Percentiles rank a stretch among this genome's conserved stretches.
Evolutionary conservation across 2,888 invertebrate genomes (phyloP).

Genomic region (Ypsolopha scabrella): DNA sequence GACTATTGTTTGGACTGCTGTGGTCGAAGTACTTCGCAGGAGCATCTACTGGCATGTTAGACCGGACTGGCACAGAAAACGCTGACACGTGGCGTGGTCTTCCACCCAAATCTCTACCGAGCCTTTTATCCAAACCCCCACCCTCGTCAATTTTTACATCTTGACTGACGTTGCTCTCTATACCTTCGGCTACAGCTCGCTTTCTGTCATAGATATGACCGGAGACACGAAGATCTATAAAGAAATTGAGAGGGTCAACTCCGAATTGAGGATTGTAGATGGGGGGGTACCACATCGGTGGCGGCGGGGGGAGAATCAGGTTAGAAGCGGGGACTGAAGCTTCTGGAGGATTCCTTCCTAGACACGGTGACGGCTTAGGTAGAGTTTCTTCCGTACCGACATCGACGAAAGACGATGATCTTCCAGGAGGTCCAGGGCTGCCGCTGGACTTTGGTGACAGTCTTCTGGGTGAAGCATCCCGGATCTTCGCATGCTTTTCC

Average conservation of each 20-base stretch:
- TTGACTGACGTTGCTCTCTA: conserved; percentile 32
- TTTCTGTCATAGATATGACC: conserved; percentile 87
- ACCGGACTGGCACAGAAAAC: conserved; percentile 78
- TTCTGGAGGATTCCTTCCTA: conserved; percentile 34
- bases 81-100: conserved; percentile 78
- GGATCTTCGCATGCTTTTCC: conserved; percentile 56
- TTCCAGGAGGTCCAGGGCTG: conserved; percentile 45
- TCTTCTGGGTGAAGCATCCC: conserved; percentile 42
- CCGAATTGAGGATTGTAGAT: conserved; percentile 82
- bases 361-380: conserved; percentile 51
- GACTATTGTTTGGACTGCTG: conserved; percentile 12
- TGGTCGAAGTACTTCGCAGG: conserved; percentile 49
- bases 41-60: conserved; percentile 28
- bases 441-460: conserved; percentile 41
- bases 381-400: conserved; percentile 53
- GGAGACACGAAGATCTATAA: conserved; percentile 85
- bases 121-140: conserved; percentile 36
- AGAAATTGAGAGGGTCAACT: conserved; percentile 89
- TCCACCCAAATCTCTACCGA: conserved; percentile 49
- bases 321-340: conserved; percentile 60
- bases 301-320: conserved; percentile 76
- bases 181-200: conserved; percentile 66
- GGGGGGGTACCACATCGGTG: conserved; percentile 86
- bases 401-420: conserved; percentile 54
- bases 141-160: conserved; percentile 40